Percentiles rank a stretch among this genome's conserved stretches.
phyloP scores from a whole-genome alignment of 2,797 vertebrate genomes.

The Oceanodroma leucorhoa region DNA sequence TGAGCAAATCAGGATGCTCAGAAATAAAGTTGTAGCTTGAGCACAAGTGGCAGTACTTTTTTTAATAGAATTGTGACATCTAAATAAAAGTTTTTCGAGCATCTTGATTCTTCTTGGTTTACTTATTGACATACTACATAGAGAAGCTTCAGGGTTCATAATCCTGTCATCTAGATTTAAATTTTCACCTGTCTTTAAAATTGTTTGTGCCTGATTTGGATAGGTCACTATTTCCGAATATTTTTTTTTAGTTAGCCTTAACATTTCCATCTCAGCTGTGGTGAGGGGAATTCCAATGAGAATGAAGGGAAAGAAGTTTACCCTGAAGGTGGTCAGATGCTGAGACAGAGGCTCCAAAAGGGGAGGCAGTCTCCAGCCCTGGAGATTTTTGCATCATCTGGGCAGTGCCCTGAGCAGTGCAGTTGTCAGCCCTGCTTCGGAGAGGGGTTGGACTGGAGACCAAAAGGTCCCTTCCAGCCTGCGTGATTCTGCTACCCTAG shows the following conservation, averaged over 20 bases:
- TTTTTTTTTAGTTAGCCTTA: background rate
- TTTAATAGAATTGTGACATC: background rate
- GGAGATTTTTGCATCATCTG: background rate
- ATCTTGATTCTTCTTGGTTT: background rate
- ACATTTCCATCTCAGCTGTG: background rate
- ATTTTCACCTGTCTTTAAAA: background rate
- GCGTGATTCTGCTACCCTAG: background rate
- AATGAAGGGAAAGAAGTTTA: background rate
- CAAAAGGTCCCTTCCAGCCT: background rate
- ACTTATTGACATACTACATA: background rate
- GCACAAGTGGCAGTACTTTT: background rate
- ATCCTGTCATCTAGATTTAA: background rate
- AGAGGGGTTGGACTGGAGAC: background rate
- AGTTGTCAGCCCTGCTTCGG: background rate
- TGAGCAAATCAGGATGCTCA: background rate
- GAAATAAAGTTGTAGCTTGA: background rate
- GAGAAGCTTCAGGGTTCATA: background rate
- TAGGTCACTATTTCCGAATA: background rate
- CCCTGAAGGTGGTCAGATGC: too few relatives aligned
- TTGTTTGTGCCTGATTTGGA: background rate
- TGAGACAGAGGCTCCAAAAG: background rate
- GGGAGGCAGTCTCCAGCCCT: background rate
- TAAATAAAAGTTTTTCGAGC: background rate
- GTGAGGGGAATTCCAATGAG: background rate
- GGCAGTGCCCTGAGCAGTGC: background rate